A percentile compares a stretch with the other conserved stretches of the same genome.
These are phyloP conservation scores for Gavialis gangeticus DNA, from an alignment of 2,113 vertebrate species.

Conservation along the genomic window DNA sequence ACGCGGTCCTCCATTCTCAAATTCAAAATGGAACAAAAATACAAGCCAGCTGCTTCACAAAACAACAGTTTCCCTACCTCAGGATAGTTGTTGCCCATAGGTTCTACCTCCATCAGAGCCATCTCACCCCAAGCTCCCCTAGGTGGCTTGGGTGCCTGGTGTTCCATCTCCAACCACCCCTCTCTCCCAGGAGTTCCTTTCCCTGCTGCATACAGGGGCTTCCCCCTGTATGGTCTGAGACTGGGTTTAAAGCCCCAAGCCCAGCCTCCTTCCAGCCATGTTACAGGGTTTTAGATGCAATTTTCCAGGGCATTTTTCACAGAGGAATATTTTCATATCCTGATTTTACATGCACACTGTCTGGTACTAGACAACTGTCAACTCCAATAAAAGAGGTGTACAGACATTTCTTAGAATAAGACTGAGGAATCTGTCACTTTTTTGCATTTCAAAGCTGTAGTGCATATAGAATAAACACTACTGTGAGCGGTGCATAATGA, in stretches of 20 bases:
- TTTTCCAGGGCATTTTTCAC: background rate
- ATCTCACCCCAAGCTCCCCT: too few species aligned
- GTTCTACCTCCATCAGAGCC: too few species aligned
- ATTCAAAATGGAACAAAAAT: too few species aligned
- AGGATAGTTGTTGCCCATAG: too few species aligned
- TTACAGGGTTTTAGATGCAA: background rate
- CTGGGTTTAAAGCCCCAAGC: background rate
- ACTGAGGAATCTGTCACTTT: background rate
- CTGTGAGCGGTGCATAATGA: background rate
- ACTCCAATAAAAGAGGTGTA: background rate
- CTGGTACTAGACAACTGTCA: background rate
- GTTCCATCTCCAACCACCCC: too few species aligned
- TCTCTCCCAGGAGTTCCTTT: too few species aligned
- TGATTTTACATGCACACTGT: background rate
- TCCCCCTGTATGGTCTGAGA: too few species aligned
- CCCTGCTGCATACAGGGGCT: too few species aligned
- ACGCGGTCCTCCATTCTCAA: too few species aligned
- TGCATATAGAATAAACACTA: background rate
- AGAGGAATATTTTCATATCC: background rate
- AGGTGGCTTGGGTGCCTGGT: too few species aligned
- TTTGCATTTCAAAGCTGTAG: slow-evolving; percentile 6
- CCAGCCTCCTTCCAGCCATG: background rate
- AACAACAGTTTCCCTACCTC: too few species aligned
- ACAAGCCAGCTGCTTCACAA: too few species aligned
- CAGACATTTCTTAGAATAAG: background rate